These are phyloP conservation scores for Leptinotarsa rubiginosa DNA, from an alignment of 2,888 invertebrate species.

Conservation along the genomic window DNA sequence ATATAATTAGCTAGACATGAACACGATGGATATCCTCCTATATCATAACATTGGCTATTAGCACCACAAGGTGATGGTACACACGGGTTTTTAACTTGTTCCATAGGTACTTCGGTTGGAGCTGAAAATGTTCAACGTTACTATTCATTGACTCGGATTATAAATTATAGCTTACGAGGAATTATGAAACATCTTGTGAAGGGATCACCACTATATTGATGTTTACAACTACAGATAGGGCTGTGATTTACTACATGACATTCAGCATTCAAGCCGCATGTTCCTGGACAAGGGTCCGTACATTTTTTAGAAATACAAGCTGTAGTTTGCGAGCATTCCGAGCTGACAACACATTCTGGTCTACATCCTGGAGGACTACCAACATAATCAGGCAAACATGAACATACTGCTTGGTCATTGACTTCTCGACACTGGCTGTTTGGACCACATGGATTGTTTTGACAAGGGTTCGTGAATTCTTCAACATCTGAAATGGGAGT, in stretches of 20 bases:
- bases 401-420: slow-evolving; percentile 82
- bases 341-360: slow-evolving; percentile 85
- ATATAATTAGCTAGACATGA: slow-evolving; percentile 74
- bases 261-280: slow-evolving; percentile 81
- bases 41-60: slow-evolving; percentile 71
- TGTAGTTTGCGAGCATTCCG: slow-evolving; percentile 82
- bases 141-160: not conserved
- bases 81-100: slow-evolving; percentile 75
- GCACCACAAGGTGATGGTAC: slow-evolving; percentile 84
- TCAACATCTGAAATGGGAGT: slow-evolving; percentile 45
- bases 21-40: slow-evolving; percentile 73
- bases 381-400: slow-evolving; percentile 78
- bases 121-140: slow-evolving; percentile 45
- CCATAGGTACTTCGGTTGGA: slow-evolving; percentile 46
- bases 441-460: slow-evolving; percentile 83
- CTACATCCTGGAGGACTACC: slow-evolving; percentile 84
- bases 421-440: slow-evolving; percentile 82
- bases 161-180: slow-evolving; percentile 57
- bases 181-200: slow-evolving; percentile 78
- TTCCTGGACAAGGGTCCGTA: slow-evolving; percentile 83
- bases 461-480: slow-evolving; percentile 73
- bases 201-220: slow-evolving; percentile 82
- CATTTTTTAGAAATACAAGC: slow-evolving; percentile 87
- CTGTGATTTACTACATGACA: slow-evolving; percentile 86
- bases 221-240: slow-evolving; percentile 82